Percentiles rank a stretch among this genome's conserved stretches.
Evolutionary conservation across 2,888 invertebrate genomes (phyloP).

Genomic region (Philopedon plagiatum): DNA sequence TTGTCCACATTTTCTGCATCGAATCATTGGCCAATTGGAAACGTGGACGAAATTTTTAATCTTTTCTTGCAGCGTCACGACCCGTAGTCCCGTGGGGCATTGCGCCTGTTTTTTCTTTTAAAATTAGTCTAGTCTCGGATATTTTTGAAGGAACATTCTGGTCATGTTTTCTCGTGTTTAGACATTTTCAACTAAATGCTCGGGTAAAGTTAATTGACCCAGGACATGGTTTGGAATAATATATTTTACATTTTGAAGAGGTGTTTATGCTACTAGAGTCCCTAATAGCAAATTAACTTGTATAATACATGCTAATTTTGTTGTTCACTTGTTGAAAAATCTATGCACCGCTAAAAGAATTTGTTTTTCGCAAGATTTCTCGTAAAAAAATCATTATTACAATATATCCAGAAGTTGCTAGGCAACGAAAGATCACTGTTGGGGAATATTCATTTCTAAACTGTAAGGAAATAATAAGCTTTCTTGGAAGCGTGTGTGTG

Average conservation of each 20-base stretch:
- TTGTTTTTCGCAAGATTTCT: no score
- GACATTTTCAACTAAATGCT: conserved; percentile 22
- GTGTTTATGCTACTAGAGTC: neutral
- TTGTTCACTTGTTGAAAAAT: no score
- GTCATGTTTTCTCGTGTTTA: conserved; percentile 22
- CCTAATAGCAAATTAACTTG: no score
- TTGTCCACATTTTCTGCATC: conserved; percentile 57
- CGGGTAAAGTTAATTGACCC: conserved; percentile 9
- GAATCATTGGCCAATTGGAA: conserved; percentile 59
- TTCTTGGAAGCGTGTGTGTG: no score
- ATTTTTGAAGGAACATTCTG: conserved; percentile 11
- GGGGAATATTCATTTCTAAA: no score
- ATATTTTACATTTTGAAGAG: neutral
- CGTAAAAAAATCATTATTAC: no score
- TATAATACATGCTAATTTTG: no score
- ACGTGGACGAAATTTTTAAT: conserved; percentile 60
- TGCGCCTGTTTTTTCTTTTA: conserved; percentile 30
- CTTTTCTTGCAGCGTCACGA: conserved; percentile 43
- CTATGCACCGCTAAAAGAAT: no score
- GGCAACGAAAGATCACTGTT: no score
- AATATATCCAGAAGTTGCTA: no score
- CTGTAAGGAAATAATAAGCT: no score
- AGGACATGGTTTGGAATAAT: conserved; percentile 9
- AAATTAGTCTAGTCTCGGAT: conserved; percentile 27
- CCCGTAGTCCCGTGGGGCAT: conserved; percentile 14